phyloP scores from a whole-genome alignment of 2,888 invertebrate species.

The Dastarcus helophoroides region DNA sequence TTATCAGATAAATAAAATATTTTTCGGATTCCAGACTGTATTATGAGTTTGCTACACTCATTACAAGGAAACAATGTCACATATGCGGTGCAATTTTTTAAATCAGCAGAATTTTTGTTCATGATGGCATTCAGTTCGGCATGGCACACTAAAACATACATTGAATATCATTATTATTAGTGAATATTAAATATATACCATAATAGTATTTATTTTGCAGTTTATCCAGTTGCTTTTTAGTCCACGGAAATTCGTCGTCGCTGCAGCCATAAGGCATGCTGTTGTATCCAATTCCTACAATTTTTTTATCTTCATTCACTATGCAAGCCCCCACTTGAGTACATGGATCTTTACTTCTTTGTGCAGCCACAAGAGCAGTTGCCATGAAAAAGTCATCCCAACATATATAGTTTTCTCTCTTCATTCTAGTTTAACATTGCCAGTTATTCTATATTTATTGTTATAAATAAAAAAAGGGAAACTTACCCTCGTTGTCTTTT shows the following conservation, averaged over 20 bases:
- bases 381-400: slow-evolving; percentile 96
- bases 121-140: slow-evolving; percentile 94
- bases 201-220: slow-evolving; percentile 71
- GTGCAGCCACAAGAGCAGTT: slow-evolving; percentile 73
- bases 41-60: slow-evolving; percentile 90
- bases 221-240: slow-evolving; percentile 48
- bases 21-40: slow-evolving; percentile 75
- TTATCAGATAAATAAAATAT: slow-evolving; percentile 72
- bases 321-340: slow-evolving; percentile 92
- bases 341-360: slow-evolving; percentile 85
- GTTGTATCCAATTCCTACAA: slow-evolving; percentile 90
- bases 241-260: slow-evolving; percentile 85
- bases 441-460: no score
- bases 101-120: slow-evolving; percentile 68
- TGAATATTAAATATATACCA: slow-evolving; percentile 51
- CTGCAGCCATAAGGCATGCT: slow-evolving; percentile 83
- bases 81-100: slow-evolving; percentile 69
- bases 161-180: no score
- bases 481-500: no score
- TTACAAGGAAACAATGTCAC: slow-evolving; percentile 89
- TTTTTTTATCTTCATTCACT: slow-evolving; percentile 69
- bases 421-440: no score
- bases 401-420: no score
- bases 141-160: slow-evolving; percentile 71
- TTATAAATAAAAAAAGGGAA: no score